Evolutionary conservation across 1,140 invertebrate genomes (phyloP).

Genomic region (Pseudomyrmex dendroicus): DNA sequence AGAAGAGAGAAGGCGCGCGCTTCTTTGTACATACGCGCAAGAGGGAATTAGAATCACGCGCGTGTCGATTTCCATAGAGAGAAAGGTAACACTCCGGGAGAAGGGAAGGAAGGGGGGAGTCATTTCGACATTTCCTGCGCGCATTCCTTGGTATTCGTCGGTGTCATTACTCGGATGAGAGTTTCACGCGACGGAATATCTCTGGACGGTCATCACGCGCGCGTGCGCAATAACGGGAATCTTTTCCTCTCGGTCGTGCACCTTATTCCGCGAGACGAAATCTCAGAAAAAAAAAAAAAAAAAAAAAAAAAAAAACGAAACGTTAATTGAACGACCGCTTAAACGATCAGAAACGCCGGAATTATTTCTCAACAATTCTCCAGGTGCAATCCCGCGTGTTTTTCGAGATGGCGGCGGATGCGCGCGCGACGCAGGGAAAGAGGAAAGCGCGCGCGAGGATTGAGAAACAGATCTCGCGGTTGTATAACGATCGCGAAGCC

Average conservation of each 20-base stretch:
- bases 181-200: not conserved
- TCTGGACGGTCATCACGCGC: not conserved
- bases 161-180: not conserved
- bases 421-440: not conserved
- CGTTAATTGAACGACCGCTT: conserved; percentile 18
- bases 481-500: not conserved
- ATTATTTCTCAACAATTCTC: conserved; percentile 21
- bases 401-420: not conserved
- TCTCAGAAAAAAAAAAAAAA: not conserved
- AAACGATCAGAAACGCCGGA: conserved; percentile 15
- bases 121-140: conserved; percentile 67
- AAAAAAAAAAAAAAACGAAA: not conserved
- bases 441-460: not conserved
- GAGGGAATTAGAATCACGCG: conserved; percentile 19
- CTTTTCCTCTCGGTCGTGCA: not conserved
- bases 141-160: not conserved
- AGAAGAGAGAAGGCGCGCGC: not conserved
- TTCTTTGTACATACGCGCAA: not conserved
- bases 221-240: conserved; percentile 12
- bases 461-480: not conserved
- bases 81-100: conserved; percentile 49
- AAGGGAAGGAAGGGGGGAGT: too few species aligned
- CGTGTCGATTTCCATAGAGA: conserved; percentile 57
- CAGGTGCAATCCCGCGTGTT: not conserved
- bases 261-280: conserved; percentile 2